phyloP scores from a whole-genome alignment of 1,140 invertebrate species.

The Conopomorpha cramerella region DNA sequence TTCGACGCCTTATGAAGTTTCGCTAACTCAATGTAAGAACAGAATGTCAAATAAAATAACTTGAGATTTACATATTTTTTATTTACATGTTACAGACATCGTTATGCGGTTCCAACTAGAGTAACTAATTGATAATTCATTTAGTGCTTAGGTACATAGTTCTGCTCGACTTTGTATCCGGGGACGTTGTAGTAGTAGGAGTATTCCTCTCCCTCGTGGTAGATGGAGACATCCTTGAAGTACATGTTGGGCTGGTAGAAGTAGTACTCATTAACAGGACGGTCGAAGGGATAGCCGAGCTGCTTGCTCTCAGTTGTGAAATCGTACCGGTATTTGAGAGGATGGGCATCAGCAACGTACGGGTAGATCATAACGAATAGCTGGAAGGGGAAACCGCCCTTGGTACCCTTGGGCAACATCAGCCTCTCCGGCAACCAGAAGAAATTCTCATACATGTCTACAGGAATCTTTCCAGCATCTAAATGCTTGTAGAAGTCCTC shows the following conservation, averaged over 20 bases:
- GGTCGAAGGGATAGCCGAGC: constrained; percentile 72
- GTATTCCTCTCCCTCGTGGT: constrained; percentile 62
- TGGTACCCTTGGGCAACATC: constrained; percentile 69
- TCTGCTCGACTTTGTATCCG: constrained; percentile 7
- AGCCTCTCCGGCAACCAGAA: constrained; percentile 67
- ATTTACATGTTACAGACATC: constrained; percentile 1
- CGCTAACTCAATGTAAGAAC: neutral
- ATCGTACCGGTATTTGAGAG: constrained; percentile 17
- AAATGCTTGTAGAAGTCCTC: constrained; percentile 64
- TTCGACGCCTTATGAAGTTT: neutral
- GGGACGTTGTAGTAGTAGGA: constrained; percentile 24
- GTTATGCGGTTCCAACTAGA: constrained; percentile 2
- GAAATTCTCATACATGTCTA: constrained; percentile 54
- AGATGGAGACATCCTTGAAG: constrained; percentile 67
- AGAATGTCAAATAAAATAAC: neutral
- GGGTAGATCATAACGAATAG: constrained; percentile 69
- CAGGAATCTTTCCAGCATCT: constrained; percentile 50
- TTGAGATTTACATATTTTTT: neutral
- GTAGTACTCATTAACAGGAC: constrained; percentile 59
- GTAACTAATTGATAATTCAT: constrained; percentile 7
- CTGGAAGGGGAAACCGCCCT: constrained; percentile 66
- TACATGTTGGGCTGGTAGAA: constrained; percentile 69
- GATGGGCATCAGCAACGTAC: constrained; percentile 20
- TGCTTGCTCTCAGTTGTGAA: constrained; percentile 54
- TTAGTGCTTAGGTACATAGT: constrained; percentile 16